Conservation (phyloP, 2,113 vertebrate species). For the Polypterus senegalus region DNA sequence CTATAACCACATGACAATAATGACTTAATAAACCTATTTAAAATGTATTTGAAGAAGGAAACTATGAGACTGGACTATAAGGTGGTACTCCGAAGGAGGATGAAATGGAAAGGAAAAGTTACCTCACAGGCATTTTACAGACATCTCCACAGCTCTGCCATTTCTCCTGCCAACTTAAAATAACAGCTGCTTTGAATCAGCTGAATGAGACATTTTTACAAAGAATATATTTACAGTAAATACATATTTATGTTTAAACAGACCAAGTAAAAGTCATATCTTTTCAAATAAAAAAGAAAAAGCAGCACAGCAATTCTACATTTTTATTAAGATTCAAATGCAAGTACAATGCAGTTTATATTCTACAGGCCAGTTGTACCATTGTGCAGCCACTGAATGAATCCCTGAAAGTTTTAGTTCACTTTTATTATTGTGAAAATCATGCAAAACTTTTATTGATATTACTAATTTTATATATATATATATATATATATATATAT, state of each 20-base stretch:
- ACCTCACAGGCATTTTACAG: too few species aligned
- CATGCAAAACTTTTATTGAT: too few species aligned
- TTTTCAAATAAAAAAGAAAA: neutral
- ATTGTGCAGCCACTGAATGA: constrained; percentile 9
- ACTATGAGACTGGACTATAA: too few species aligned
- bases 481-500: too few species aligned
- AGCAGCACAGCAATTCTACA: neutral
- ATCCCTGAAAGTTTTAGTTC: constrained; percentile 3
- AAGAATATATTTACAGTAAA: neutral
- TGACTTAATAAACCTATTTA: too few species aligned
- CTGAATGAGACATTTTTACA: neutral
- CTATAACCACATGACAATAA: too few species aligned
- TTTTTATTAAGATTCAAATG: constrained; percentile 10
- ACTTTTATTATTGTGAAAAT: too few species aligned
- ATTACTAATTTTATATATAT: too few species aligned
- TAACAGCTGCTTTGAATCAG: neutral
- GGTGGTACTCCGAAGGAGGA: too few species aligned
- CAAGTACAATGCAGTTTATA: constrained; percentile 7
- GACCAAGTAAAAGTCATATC: neutral
- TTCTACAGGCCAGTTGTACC: constrained; percentile 3
- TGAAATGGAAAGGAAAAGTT: too few species aligned
- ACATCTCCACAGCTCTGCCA: too few species aligned
- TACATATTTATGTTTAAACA: neutral
- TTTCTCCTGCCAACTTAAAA: neutral
- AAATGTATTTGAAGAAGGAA: too few species aligned